Evolutionary conservation across 2,797 vertebrate genomes (phyloP).

Genomic region (Neopelma chrysocephalum): DNA sequence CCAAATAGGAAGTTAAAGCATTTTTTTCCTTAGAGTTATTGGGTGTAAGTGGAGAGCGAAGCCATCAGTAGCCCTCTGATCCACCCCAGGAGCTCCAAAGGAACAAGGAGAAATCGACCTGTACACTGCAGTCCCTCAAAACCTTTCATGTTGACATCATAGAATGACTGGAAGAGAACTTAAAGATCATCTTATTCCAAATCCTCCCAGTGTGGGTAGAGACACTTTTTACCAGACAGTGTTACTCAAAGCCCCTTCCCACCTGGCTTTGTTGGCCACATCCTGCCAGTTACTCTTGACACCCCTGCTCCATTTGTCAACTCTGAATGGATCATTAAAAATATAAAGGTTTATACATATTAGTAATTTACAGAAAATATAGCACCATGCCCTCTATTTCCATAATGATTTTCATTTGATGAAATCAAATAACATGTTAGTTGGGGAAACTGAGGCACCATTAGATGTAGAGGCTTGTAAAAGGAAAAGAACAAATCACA

Average conservation of each 20-base stretch:
- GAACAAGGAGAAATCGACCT: neutral
- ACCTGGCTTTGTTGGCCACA: neutral
- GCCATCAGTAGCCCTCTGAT: neutral
- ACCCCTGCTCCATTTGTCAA: neutral
- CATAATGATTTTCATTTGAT: neutral
- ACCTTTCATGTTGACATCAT: neutral
- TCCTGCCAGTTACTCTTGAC: too few species aligned
- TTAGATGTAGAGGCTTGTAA: neutral
- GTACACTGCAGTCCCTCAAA: neutral
- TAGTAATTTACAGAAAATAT: neutral
- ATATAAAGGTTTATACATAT: neutral
- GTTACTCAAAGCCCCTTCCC: neutral
- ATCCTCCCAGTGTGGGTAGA: rapidly evolving
- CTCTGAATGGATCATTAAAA: neutral
- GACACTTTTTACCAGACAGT: too few species aligned
- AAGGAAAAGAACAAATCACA: neutral
- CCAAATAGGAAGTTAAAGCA: neutral
- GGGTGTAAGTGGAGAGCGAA: neutral
- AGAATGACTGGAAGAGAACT: neutral
- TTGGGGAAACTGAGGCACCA: neutral
- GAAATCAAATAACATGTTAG: neutral
- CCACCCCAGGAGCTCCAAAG: rapidly evolving
- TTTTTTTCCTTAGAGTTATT: rapidly evolving
- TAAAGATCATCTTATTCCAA: neutral
- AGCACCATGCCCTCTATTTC: neutral